phyloP scores from a whole-genome alignment of 1,140 invertebrate species.

The Aradophagus sp. region DNA sequence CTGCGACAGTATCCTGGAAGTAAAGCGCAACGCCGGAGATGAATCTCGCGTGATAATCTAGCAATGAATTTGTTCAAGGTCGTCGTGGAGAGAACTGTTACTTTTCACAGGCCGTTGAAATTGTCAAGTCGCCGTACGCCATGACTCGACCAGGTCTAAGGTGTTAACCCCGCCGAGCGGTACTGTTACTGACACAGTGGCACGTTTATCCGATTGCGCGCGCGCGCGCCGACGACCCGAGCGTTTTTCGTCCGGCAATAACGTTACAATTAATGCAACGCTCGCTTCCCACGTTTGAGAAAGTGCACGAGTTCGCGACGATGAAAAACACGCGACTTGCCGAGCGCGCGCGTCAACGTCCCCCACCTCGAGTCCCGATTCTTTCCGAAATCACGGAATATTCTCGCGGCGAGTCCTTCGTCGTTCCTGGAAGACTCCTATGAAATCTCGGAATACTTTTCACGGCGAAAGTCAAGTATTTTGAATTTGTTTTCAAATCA shows the following conservation, averaged over 20 bases:
- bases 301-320: too few species aligned
- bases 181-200: conserved; percentile 71
- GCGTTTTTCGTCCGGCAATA: conserved; percentile 27
- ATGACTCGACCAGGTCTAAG: conserved; percentile 57
- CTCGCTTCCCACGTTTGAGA: conserved; percentile 46
- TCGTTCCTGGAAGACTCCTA: too few species aligned
- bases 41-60: conserved; percentile 38
- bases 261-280: conserved; percentile 43
- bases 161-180: conserved; percentile 60
- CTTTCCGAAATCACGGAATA: too few species aligned
- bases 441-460: too few species aligned
- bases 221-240: conserved; percentile 2
- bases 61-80: conserved; percentile 41
- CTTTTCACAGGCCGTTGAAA: conserved; percentile 48
- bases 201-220: conserved; percentile 61
- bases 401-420: too few species aligned
- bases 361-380: too few species aligned
- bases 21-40: conserved; percentile 16
- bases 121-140: conserved; percentile 41
- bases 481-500: too few species aligned
- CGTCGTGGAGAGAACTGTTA: conserved; percentile 40
- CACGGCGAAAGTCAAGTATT: too few species aligned
- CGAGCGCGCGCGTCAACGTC: too few species aligned
- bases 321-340: too few species aligned
- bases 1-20: conserved; percentile 9